Base-by-base conservation (phyloP, 2,888 invertebrate genomes). In the Neoaliturus tenellus region DNA sequence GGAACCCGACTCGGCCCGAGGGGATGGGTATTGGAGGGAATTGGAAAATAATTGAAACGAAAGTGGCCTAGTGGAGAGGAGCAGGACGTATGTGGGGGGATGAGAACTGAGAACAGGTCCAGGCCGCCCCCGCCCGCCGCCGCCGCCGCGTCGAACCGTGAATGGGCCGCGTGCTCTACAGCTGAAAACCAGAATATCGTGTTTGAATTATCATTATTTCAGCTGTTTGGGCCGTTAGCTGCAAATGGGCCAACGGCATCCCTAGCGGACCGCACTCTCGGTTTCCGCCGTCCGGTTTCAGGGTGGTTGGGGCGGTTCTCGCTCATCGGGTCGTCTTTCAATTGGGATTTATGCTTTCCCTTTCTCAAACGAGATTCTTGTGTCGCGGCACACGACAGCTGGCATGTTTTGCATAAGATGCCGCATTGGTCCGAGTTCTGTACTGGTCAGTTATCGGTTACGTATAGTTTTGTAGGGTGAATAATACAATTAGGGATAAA, bases 201-300 rank as follows among this genome's bases (percentile, higher is more conserved):
- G 84, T 84, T 84, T 81, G 84, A 84, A 84, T 84, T 84, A 84
- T 75, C 84, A 82, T 84, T 84, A 78, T 84, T 81, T 82, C 67
- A 78, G 62, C 28, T 28, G 78, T 62, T 51, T 73, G 82, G 71
- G 81, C 82, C 71, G 82, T 51, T 82, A 82, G 58, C 75, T 41
- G 39, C 58, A 83, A 78, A 83, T 83, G 75, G 83, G 83, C 80
- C 83, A 83, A 62, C 58, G 67, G 62, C 58, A 83, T 58, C 58
- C 41, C 75, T 58, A 25, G 75, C 48, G 17, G 75, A 28, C 12
- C 78, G 20, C 23, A 78, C 78, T 78, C 78, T 78, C 78, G 55
- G 78, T 78, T 78, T 78, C 78, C 31, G 41, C 48, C 25, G 20
- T 28, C 20, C 25, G 51, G 51, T 20, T n/a, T n/a, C n/a, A n/a